Evolutionary conservation across 2,888 invertebrate species (phyloP).

Genomic region (Macroteleia sp.): DNA sequence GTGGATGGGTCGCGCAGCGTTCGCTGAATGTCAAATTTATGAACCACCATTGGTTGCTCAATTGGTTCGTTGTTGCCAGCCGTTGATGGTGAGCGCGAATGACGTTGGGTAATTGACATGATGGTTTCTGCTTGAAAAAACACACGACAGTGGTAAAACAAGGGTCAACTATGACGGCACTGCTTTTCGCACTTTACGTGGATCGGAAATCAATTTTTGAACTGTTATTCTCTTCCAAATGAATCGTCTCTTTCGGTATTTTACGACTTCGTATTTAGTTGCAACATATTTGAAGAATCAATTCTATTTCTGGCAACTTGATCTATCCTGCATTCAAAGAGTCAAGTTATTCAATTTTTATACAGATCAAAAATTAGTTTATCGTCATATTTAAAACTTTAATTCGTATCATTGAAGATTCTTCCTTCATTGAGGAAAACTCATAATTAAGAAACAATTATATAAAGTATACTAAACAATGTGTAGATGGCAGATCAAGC

Average conservation of each 20-base stretch:
- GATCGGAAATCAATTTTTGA: slow-evolving; percentile 53
- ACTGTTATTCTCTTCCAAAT: slow-evolving; percentile 37
- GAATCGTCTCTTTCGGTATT: slow-evolving; percentile 18
- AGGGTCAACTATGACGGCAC: slow-evolving; percentile 38
- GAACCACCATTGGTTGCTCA: slow-evolving; percentile 61
- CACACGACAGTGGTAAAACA: slow-evolving; percentile 53
- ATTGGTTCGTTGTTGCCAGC: slow-evolving; percentile 58
- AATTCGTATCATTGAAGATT: too few species aligned
- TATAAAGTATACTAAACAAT: too few species aligned
- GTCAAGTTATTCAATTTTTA: too few species aligned
- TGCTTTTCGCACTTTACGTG: slow-evolving; percentile 39
- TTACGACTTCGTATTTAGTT: neutral
- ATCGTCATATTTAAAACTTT: too few species aligned
- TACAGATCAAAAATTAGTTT: too few species aligned
- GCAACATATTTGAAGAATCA: slow-evolving; percentile 15
- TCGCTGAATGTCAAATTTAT: slow-evolving; percentile 66
- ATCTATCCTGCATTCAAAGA: too few species aligned
- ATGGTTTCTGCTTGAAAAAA: slow-evolving; percentile 61
- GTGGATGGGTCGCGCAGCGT: slow-evolving; percentile 16
- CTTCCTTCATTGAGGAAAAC: too few species aligned
- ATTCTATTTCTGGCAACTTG: too few species aligned
- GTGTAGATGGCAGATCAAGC: too few species aligned
- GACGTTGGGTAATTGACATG: slow-evolving; percentile 56
- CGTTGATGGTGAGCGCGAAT: slow-evolving; percentile 52
- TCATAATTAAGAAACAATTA: too few species aligned